These are phyloP conservation scores for Hippocampus mohnikei DNA, from an alignment of 2,113 vertebrate species.

Conservation along the genomic window DNA sequence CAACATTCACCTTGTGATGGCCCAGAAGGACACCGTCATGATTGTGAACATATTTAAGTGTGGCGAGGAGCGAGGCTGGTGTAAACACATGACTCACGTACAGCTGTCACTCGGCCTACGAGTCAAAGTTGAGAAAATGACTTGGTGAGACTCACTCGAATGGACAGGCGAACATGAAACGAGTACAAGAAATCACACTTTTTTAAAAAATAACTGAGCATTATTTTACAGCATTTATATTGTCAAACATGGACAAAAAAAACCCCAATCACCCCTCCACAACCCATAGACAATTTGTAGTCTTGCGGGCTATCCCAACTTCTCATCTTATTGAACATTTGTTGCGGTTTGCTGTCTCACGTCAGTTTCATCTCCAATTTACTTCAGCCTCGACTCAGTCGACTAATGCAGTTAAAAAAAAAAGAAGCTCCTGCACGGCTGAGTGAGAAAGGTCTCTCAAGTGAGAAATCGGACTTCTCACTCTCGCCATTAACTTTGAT, in stretches of 20 bases:
- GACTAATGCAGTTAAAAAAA: neutral
- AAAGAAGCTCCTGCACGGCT: slow-evolving; percentile 7
- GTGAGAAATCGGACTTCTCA: slow-evolving; percentile 30
- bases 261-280: neutral
- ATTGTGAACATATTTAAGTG: slow-evolving; percentile 45
- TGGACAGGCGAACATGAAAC: slow-evolving; percentile 1
- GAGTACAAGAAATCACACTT: neutral
- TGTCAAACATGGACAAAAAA: neutral
- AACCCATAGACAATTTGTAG: neutral
- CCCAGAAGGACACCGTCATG: slow-evolving; percentile 55
- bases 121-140: slow-evolving; percentile 7
- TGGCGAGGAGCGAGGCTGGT: slow-evolving; percentile 17
- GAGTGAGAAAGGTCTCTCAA: slow-evolving; percentile 32
- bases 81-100: slow-evolving; percentile 35
- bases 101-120: slow-evolving; percentile 27
- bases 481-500: slow-evolving; percentile 34
- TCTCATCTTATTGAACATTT: neutral
- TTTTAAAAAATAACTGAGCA: neutral
- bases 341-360: neutral
- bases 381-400: neutral
- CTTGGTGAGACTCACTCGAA: slow-evolving; percentile 5
- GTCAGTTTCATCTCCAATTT: slow-evolving; percentile 27
- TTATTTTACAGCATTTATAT: neutral
- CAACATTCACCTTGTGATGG: slow-evolving; percentile 71
- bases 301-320: neutral